Evolutionary conservation across 2,113 vertebrate genomes (phyloP).

Genomic region (Lipotes vexillifer): DNA sequence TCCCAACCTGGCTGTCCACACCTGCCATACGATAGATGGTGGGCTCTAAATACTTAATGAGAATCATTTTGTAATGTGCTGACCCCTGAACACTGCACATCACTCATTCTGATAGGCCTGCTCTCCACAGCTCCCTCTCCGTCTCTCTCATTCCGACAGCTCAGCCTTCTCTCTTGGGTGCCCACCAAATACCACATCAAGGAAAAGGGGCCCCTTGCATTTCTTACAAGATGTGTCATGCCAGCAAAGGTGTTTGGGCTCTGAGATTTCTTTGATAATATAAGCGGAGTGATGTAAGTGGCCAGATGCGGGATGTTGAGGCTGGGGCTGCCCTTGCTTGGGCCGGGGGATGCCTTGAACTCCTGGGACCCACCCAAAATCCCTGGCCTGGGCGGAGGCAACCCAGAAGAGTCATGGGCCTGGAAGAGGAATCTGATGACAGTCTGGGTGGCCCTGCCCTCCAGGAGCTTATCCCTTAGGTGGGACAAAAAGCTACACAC

Average conservation of each 20-base stretch:
- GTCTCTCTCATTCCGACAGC: background rate
- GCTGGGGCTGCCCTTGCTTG: background rate
- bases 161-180: conserved; percentile 19
- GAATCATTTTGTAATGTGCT: conserved; percentile 78
- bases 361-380: background rate
- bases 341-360: background rate
- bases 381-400: background rate
- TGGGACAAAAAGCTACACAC: background rate
- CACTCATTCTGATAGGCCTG: conserved; percentile 62
- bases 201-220: background rate
- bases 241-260: background rate
- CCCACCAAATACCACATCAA: background rate
- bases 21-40: conserved; percentile 46
- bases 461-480: background rate
- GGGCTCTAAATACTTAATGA: conserved; percentile 81
- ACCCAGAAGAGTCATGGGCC: background rate
- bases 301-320: background rate
- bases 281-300: conserved; percentile 1
- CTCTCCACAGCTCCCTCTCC: background rate
- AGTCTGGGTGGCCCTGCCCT: too few relatives aligned
- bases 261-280: conserved; percentile 26
- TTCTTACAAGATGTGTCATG: conserved; percentile 24
- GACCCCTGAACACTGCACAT: conserved; percentile 73
- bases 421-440: background rate
- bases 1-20: conserved; percentile 45